A percentile compares a stretch with the other conserved stretches of the same genome.
These are phyloP conservation scores for Mionectes macconnelli DNA, from an alignment of 2,113 vertebrate species.

Conservation along the genomic window DNA sequence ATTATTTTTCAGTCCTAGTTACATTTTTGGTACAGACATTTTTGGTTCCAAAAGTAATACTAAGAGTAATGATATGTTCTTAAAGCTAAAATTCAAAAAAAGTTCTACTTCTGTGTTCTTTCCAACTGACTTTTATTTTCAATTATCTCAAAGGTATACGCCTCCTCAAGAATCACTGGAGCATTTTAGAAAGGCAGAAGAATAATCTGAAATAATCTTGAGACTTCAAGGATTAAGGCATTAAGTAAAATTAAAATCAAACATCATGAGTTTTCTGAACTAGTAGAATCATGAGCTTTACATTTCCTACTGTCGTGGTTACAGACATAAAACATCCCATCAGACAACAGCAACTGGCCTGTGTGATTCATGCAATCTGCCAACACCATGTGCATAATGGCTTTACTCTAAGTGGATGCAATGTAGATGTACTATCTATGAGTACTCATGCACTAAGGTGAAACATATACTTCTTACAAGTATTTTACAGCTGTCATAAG, in stretches of 20 bases:
- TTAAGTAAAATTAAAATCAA: background rate
- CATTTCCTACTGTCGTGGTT: background rate
- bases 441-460: background rate
- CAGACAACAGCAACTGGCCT: background rate
- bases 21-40: constrained; percentile 14
- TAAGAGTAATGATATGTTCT: background rate
- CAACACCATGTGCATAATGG: background rate
- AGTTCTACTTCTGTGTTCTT: background rate
- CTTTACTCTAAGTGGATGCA: background rate
- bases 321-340: background rate
- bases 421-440: background rate
- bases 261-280: background rate
- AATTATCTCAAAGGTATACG: background rate
- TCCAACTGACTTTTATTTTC: background rate
- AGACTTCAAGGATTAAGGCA: background rate
- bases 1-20: constrained; percentile 36
- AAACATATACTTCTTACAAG: background rate
- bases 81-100: background rate
- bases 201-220: background rate
- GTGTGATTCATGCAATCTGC: background rate
- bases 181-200: background rate
- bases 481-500: background rate
- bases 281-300: background rate
- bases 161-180: background rate
- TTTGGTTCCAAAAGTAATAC: background rate